Base-by-base conservation (phyloP, 2,113 vertebrate species). In the Mirounga angustirostris region DNA sequence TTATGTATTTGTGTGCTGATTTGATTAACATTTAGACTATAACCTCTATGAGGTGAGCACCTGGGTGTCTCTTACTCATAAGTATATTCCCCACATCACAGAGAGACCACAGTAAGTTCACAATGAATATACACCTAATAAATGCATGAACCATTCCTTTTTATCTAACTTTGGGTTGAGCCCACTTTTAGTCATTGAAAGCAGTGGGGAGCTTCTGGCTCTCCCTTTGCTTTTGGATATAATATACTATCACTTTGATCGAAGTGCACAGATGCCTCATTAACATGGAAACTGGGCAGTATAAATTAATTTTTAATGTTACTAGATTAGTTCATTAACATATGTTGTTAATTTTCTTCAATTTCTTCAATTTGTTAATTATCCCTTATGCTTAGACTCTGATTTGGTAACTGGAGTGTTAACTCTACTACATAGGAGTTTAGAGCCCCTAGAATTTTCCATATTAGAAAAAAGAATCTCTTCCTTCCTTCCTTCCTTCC, bases 301-400 rank as follows among this genome's bases (percentile, higher is more conserved):
- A 30, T 54, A 65, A 81, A 36, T 65, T 74, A 95, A 65, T 74
- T 92, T 92, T n/a, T 81, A 96, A n/a, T 24, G 33, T 56, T n/a
- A 65, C 46, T 28, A 73, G 67, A 73, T 54, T 81, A 43, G n/a
- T 82, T 89, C 36, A 61, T 89, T 82, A 71, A 61, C 56, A 56
- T 50, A 4, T 61, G 21, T 26, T 96, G n/a, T 88, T 82, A 30
- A 56, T 74, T 81, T 88, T 36, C 50, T 94, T 95, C 69, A 52
- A 59, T 69, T 88, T 85, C 36, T 81, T 89, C 26, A 76, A 28
- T 59, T 50, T 58, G 43, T 94, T 61, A 85, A 19, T 79, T 79
- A 54, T n/a, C 40, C 21, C 22, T 76, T 46, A 28, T 21, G 59
- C 46, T 59, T 28, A 79, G 36, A 67, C 36, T 91, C 81, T 69